Base-by-base conservation (phyloP, 2,888 invertebrate genomes). In the Trissolcus japonicus region DNA sequence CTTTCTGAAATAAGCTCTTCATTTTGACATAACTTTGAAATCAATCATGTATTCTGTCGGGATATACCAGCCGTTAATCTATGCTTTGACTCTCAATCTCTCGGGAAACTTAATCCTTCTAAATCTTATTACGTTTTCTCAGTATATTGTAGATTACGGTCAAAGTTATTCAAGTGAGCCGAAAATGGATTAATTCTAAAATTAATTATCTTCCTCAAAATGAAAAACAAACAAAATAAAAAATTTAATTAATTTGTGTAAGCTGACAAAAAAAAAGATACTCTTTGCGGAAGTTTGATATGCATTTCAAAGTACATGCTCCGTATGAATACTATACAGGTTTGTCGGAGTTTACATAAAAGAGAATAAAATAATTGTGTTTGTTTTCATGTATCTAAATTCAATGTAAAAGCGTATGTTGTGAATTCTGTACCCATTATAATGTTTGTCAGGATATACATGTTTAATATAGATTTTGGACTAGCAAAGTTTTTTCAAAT, bases 381-480 rank as follows among this genome's bases (percentile, higher is more conserved):
- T 69, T 69, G 56, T 69, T 61, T 62, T 14, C 25, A 35, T 11
- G 51, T 17, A 51, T 6, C 14, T 29, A 6, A 14, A 13, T 4
- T 41, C 41, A 9, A 19, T 57, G 6, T 51, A 51, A 21, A 9
- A 19, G 35, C 41, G 57, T 72, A 46, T 61, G 59, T 57, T 46
- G 35, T 59, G 53, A 65, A 65, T 53, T 57, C 63, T 63, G 57
- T 43, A 46, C 43, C 35, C 57, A 65, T 54, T 19, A 19, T 16
- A 50, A 9, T 25, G 19, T 4, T n/a, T 40, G 7, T 13, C 35
- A 29, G 65, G 61, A 66, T 57, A 51, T 57, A 57, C 62, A 57
- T 43, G 43, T 73, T 66, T 54, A 60, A 61, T 73, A 66, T 73
- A 66, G 73, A 61, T 66, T 73, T 65, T 66, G 6, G 41, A 35